phyloP scores from a whole-genome alignment of 2,888 invertebrate genomes.

The Mesochorus sp. region DNA sequence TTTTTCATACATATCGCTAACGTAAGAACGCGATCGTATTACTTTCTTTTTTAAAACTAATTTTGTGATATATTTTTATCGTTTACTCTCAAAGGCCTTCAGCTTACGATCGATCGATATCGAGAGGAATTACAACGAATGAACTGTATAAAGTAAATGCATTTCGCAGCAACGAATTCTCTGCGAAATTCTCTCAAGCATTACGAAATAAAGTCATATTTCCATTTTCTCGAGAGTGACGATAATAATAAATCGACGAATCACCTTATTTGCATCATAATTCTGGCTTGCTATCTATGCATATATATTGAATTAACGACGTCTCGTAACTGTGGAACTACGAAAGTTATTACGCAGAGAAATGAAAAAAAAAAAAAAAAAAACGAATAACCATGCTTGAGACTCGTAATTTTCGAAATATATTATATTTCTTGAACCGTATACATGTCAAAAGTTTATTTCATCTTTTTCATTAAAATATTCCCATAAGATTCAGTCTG shows the following conservation, averaged over 20 bases:
- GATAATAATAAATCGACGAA: slow-evolving; percentile 9
- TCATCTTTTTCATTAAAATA: not conserved
- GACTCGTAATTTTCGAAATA: slow-evolving; percentile 24
- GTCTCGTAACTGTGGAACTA: not conserved
- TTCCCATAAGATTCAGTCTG: slow-evolving; percentile 12
- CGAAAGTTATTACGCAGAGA: no score
- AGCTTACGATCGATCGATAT: no score
- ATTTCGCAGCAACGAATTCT: not conserved
- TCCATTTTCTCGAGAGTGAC: not conserved
- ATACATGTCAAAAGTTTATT: slow-evolving; percentile 23
- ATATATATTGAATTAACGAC: not conserved
- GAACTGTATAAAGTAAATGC: not conserved
- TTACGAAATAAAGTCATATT: not conserved
- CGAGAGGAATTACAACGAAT: no score
- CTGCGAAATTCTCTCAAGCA: not conserved
- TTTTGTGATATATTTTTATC: no score
- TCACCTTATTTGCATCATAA: not conserved
- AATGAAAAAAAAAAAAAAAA: no score
- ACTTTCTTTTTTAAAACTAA: no score
- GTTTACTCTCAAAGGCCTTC: no score
- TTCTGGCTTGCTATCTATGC: not conserved
- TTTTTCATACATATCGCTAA: no score
- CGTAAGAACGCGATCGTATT: no score
- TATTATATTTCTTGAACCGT: slow-evolving; percentile 16
- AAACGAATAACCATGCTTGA: slow-evolving; percentile 30